phyloP scores from a whole-genome alignment of 2,888 invertebrate genomes.

The Acrobasis consociella region DNA sequence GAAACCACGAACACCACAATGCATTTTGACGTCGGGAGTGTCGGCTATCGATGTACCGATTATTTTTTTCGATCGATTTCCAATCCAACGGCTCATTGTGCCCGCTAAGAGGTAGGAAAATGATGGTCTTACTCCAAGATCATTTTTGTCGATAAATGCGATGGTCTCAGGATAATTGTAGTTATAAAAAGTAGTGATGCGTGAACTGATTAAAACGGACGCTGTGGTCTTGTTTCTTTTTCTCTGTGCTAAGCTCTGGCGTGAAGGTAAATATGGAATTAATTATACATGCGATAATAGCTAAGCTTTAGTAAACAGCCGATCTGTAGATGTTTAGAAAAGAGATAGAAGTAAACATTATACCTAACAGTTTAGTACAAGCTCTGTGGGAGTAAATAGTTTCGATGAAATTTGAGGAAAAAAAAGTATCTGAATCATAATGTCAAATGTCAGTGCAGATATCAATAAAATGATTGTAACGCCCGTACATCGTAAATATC shows the following conservation, averaged over 20 bases:
- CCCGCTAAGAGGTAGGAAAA: conserved; percentile 39
- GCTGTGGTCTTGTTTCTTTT: conserved; percentile 13
- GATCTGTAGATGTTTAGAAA: no score
- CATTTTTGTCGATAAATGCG: conserved; percentile 32
- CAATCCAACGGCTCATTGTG: conserved; percentile 38
- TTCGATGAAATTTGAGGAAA: no score
- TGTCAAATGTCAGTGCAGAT: background rate
- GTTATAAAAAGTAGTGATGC: conserved; percentile 22
- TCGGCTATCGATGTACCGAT: conserved; percentile 39
- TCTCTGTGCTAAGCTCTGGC: background rate
- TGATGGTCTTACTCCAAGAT: conserved; percentile 32
- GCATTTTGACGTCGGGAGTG: conserved; percentile 28
- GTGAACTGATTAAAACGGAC: conserved; percentile 20
- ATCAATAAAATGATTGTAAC: background rate
- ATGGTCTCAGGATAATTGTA: conserved; percentile 24
- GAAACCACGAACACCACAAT: conserved; percentile 29
- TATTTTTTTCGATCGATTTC: conserved; percentile 37
- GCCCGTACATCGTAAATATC: conserved; percentile 3
- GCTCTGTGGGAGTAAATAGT: no score
- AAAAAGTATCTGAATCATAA: no score
- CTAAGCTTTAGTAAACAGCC: no score
- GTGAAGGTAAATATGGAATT: background rate
- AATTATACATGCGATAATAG: background rate
- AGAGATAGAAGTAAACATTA: no score
- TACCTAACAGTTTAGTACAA: no score